Conservation (phyloP, 1,140 invertebrate species). For the Sminthurides bifidus region DNA sequence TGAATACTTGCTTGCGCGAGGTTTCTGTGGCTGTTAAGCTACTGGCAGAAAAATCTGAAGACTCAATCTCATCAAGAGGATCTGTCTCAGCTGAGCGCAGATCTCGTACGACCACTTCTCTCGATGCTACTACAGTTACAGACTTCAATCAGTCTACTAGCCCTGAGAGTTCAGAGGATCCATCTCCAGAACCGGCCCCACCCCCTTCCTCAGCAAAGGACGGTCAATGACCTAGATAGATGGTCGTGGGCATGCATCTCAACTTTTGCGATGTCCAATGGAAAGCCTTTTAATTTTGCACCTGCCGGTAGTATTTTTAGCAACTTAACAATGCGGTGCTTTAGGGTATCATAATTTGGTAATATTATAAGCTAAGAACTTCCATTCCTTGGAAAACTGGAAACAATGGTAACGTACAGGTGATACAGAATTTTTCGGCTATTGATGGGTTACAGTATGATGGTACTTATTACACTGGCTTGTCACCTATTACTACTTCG, state of each 20-base stretch:
- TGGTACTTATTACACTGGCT: too few species aligned
- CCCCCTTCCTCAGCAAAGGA: neutral
- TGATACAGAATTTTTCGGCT: too few species aligned
- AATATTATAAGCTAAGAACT: too few species aligned
- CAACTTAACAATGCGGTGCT: neutral
- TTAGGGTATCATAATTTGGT: neutral
- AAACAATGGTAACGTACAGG: too few species aligned
- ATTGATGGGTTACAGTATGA: too few species aligned
- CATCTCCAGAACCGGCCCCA: conserved; percentile 16
- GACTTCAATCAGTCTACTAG: conserved; percentile 18
- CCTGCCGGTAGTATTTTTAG: neutral
- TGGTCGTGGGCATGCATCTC: too few species aligned
- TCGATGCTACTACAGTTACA: conserved; percentile 18
- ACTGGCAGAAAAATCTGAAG: conserved; percentile 19
- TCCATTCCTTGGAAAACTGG: too few species aligned
- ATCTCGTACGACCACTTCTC: too few species aligned
- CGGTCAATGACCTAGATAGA: too few species aligned
- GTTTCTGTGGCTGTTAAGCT: conserved; percentile 17
- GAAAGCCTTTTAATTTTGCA: too few species aligned
- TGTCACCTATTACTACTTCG: too few species aligned
- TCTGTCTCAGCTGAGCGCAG: conserved; percentile 4
- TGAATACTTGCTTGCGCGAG: conserved; percentile 24
- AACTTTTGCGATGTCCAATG: neutral
- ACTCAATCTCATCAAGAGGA: conserved; percentile 11
- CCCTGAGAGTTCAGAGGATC: conserved; percentile 16